Base-by-base conservation (phyloP, 2,797 vertebrate genomes). In the Pseudomugil tenellus region DNA sequence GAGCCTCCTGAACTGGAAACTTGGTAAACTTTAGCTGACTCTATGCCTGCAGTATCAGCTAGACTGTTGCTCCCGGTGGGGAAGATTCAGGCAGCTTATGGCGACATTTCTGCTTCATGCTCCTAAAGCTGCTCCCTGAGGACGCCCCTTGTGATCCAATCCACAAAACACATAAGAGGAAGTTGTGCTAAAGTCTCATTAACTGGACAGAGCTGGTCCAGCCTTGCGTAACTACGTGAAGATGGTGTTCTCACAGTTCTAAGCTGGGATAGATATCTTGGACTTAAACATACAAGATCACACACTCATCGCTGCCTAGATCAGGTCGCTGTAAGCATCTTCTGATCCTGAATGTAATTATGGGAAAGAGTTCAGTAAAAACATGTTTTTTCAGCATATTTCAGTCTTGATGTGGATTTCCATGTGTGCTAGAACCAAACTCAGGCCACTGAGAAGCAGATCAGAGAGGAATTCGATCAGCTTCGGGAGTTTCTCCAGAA, bases 391-490 rank as follows among this genome's bases (percentile, higher is more conserved):
- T 35, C 13, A 17, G 8, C 54, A 0, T 37, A 3, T 63, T 56
- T 37, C 41, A 6, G 0, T 17, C 5, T n/a, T 31, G 37, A 52
- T 5, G 9, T 32, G 43, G 21, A 3, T 70, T 51, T 55, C 13
- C 16, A 25, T 55, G n/a, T 56, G 0, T 69, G 54, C 7, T 19
- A 95, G 94, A 92, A 82, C 62, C 94, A 95, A 75, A 91, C 77
- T 6, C 84, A 89, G 71, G 83, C 88, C 66, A 92, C 93, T 0
- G 93, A 94, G 80, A 89, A 86, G 79, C 91, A 89, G 78, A 92
- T 95, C 28, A 81, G 73, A 37, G 84, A 89, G 54, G 90, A 93
- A 64, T 94, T 95, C 62, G 73, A 89, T 31, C 65, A 92, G 87
- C 87, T 95, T 25, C 81, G 84, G 0, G 76, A 81, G 75, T 94